Conservation (phyloP, 2,888 invertebrate genomes). For the Hecatera dysodea region DNA sequence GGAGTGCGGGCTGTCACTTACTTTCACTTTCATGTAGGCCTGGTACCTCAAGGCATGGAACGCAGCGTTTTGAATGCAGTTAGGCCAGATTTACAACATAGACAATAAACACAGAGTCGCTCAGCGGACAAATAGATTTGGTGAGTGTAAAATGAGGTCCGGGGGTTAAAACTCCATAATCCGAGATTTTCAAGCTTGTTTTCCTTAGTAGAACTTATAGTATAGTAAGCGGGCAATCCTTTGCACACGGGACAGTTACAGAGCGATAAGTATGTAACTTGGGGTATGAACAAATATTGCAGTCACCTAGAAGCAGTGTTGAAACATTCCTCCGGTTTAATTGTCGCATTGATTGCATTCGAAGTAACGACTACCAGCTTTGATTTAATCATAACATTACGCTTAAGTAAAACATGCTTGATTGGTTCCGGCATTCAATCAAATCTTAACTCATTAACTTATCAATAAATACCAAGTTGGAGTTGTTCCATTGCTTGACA, state of each 20-base stretch:
- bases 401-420: neutral
- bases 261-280: constrained; percentile 29
- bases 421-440: constrained; percentile 5
- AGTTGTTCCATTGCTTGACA: neutral
- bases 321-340: constrained; percentile 59
- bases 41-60: constrained; percentile 46
- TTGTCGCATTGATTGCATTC: constrained; percentile 58
- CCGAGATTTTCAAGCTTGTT: too few species aligned
- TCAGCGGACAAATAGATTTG: too few species aligned
- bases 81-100: too few species aligned
- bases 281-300: constrained; percentile 43
- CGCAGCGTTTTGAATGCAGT: constrained; percentile 40
- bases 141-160: too few species aligned
- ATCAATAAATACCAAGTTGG: neutral
- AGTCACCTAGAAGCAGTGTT: constrained; percentile 57
- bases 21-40: constrained; percentile 64
- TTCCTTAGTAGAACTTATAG: too few species aligned
- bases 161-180: too few species aligned
- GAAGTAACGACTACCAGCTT: constrained; percentile 17
- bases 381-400: constrained; percentile 3
- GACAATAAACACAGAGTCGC: too few species aligned
- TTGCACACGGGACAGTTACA: neutral
- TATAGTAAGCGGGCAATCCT: too few species aligned
- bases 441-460: neutral
- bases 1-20: constrained; percentile 62